A percentile compares a stretch with the other conserved stretches of the same genome.
These are phyloP conservation scores for Ferdinandea cuprea DNA, from an alignment of 2,888 invertebrate species.

Conservation along the genomic window DNA sequence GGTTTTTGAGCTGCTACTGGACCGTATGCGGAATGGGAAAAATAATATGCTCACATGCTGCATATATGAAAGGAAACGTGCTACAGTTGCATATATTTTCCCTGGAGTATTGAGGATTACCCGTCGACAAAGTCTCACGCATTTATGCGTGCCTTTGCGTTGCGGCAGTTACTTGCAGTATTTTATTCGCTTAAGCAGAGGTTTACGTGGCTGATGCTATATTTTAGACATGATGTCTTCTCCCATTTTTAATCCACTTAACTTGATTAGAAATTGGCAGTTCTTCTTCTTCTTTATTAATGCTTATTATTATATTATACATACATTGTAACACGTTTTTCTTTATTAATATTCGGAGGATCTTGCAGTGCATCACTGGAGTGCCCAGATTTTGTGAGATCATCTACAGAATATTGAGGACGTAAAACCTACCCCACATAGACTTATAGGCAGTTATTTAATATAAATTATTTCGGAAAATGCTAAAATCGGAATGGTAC, in stretches of 20 bases:
- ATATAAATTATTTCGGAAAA: too few species aligned
- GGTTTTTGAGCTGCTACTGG: slow-evolving; percentile 13
- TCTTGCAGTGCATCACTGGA: too few species aligned
- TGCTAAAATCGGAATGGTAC: too few species aligned
- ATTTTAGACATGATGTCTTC: not conserved
- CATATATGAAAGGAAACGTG: slow-evolving; percentile 10
- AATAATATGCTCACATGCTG: not conserved
- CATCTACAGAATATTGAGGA: too few species aligned
- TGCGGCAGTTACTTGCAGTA: slow-evolving; percentile 18
- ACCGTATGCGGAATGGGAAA: slow-evolving; percentile 5
- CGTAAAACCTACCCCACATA: too few species aligned
- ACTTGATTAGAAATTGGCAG: not conserved
- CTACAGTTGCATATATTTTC: slow-evolving; percentile 37
- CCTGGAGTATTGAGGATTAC: slow-evolving; percentile 20
- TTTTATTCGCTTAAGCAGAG: slow-evolving; percentile 3
- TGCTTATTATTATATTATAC: not conserved
- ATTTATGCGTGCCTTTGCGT: not conserved
- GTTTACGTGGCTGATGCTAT: not conserved
- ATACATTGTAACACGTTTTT: slow-evolving; percentile 1
- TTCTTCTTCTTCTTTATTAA: not conserved
- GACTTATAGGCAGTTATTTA: too few species aligned
- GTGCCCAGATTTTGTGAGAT: too few species aligned
- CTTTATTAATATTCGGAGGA: too few species aligned
- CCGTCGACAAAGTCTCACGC: not conserved
- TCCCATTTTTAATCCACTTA: not conserved